These are phyloP conservation scores for Epinephelus fuscoguttatus DNA, from an alignment of 2,113 vertebrate genomes.

Conservation along the genomic window DNA sequence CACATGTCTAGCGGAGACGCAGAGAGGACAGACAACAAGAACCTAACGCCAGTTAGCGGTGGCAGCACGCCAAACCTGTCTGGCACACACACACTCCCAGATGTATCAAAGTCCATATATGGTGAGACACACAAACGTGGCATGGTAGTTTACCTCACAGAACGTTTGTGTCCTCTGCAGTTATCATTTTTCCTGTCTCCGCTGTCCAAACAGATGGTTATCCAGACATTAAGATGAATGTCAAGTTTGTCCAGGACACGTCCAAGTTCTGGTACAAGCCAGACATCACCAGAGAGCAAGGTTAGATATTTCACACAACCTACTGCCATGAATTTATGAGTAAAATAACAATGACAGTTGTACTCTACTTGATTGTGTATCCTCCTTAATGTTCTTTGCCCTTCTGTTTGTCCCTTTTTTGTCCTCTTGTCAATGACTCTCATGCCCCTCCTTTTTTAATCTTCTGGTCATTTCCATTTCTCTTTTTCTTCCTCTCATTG, in stretches of 20 bases:
- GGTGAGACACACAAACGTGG: conserved; percentile 78
- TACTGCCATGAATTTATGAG: neutral
- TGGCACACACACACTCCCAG: conserved; percentile 88
- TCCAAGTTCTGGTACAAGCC: conserved; percentile 99
- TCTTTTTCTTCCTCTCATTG: neutral
- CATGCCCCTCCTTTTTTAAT: neutral
- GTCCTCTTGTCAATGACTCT: neutral
- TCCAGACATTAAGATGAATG: conserved; percentile 94
- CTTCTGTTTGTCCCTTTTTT: neutral
- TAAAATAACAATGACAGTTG: neutral
- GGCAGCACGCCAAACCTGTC: conserved; percentile 82
- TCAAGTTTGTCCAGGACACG: conserved; percentile 99
- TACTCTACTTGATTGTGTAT: neutral
- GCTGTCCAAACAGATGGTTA: conserved; percentile 87
- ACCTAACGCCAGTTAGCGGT: conserved; percentile 83
- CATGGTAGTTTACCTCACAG: neutral
- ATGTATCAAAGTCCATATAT: conserved; percentile 93
- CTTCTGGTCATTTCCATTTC: neutral
- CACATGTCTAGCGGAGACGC: conserved; percentile 89
- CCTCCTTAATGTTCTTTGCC: neutral
- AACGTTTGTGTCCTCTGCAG: neutral
- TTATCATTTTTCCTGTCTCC: conserved; percentile 10
- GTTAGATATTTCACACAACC: conserved; percentile 72
- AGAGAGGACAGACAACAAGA: conserved; percentile 89
- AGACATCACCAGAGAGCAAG: conserved; percentile 97